Base-by-base conservation (phyloP, 2,888 invertebrate genomes). In the Orthosia cruda region DNA sequence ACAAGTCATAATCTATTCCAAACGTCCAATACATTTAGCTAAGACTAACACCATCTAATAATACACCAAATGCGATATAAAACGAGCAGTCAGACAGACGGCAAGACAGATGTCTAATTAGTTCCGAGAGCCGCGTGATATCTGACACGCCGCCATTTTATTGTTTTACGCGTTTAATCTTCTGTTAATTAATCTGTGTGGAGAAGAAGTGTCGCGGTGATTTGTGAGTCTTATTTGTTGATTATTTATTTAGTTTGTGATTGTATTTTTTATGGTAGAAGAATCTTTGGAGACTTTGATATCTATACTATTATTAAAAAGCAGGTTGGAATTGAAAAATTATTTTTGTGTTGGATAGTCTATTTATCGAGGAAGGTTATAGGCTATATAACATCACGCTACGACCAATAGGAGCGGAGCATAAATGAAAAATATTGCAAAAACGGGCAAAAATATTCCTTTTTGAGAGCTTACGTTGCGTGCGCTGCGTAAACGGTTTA, bases 51-150 rank as follows among this genome's bases (percentile, higher is more conserved):
- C 16, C 20, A 15, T 77, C 77, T 82, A 89, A 82, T 78, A 84
- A 85, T 82, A 85, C n/a, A 58, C 52, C 15, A 64, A 64, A 78
- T 55, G 55, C 71, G 50, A 57, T 74, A 70, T 76, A 72, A 77
- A 79, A 80, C 76, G 47, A 57, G 52, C 64, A 58, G 74, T 59
- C 73, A 76, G 79, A 80, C 82, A 76, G 80, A 86, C 78, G 57
- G 81, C 75, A 83, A 18, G 83, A 71, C 88, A 81, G 83, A 80
- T 79, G 88, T 73, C 81, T 89, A 84, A 88, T 88, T 89, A 87
- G 86, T 82, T 77, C 79, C 71, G 81, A 72, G 88, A 86, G 73
- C 68, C 76, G 77, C 75, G 80, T 77, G 89, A 83, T 80, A 84
- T 81, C 77, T 59, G 88, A 86, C 75, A 75, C 87, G 71, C 45